Evolutionary conservation across 2,888 invertebrate species (phyloP).

Genomic region (Dynastes maya): DNA sequence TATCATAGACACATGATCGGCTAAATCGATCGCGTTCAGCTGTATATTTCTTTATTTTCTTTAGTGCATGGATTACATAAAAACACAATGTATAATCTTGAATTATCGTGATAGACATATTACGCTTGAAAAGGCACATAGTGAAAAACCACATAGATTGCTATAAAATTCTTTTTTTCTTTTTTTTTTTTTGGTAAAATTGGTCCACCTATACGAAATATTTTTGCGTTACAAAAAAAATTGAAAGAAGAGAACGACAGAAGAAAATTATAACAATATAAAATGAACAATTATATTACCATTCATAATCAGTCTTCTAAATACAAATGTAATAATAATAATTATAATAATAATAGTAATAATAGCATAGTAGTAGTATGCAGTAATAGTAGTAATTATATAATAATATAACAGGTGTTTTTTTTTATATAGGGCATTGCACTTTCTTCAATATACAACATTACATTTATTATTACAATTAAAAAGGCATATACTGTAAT

Average conservation of each 20-base stretch:
- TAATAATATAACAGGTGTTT: slow-evolving; percentile 56
- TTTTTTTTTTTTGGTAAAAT: slow-evolving; percentile 57
- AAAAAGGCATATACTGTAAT: slow-evolving; percentile 44
- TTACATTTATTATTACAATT: slow-evolving; percentile 46
- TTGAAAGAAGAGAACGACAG: slow-evolving; percentile 9
- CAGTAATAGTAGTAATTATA: slow-evolving; percentile 40
- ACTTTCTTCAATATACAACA: slow-evolving; percentile 56
- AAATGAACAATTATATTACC: slow-evolving; percentile 54
- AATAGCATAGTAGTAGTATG: slow-evolving; percentile 6
- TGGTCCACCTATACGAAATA: slow-evolving; percentile 60
- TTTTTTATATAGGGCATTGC: slow-evolving; percentile 60
- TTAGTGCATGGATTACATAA: neutral
- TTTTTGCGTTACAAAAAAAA: slow-evolving; percentile 14
- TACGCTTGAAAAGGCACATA: slow-evolving; percentile 62
- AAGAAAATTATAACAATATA: slow-evolving; percentile 56
- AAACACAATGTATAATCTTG: slow-evolving; percentile 12
- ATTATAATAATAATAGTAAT: slow-evolving; percentile 35
- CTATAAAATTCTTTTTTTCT: slow-evolving; percentile 26
- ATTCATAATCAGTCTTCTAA: slow-evolving; percentile 58
- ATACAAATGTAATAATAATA: slow-evolving; percentile 56
- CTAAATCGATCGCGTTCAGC: no score
- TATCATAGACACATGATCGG: no score
- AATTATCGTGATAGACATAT: slow-evolving; percentile 19
- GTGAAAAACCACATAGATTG: slow-evolving; percentile 57
- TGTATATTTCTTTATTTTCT: no score